These are phyloP conservation scores for Brachionus koreanus DNA, from an alignment of 1,140 invertebrate genomes.

Conservation along the genomic window DNA sequence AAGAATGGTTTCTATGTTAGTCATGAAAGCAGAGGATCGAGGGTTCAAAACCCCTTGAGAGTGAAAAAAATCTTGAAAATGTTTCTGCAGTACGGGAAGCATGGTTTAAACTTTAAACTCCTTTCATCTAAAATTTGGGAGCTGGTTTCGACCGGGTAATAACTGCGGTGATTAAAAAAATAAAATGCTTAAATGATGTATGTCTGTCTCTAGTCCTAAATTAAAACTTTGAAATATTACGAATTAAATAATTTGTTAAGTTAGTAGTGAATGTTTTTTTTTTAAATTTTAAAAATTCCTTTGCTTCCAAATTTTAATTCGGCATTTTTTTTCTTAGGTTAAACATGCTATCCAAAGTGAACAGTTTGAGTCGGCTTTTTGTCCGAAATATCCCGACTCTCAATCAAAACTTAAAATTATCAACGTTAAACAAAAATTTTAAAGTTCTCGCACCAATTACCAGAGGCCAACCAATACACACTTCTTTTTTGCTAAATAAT, in stretches of 20 bases:
- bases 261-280: neutral
- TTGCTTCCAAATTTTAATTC: neutral
- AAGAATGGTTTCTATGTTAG: too few species aligned
- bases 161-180: too few species aligned
- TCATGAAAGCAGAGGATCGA: too few species aligned
- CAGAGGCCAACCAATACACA: neutral
- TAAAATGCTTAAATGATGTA: too few species aligned
- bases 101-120: too few species aligned
- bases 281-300: neutral
- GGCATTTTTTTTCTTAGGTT: neutral
- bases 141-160: too few species aligned
- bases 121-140: too few species aligned
- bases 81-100: too few species aligned
- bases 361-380: neutral
- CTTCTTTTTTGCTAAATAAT: neutral
- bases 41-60: too few species aligned
- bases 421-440: neutral
- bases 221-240: neutral
- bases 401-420: neutral
- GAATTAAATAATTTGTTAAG: neutral
- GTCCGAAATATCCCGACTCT: neutral
- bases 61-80: too few species aligned
- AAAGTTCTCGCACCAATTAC: neutral
- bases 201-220: neutral
- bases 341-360: slow-evolving; percentile 13